Base-by-base conservation (phyloP, 2,888 invertebrate species). In the Buathra laborator region DNA sequence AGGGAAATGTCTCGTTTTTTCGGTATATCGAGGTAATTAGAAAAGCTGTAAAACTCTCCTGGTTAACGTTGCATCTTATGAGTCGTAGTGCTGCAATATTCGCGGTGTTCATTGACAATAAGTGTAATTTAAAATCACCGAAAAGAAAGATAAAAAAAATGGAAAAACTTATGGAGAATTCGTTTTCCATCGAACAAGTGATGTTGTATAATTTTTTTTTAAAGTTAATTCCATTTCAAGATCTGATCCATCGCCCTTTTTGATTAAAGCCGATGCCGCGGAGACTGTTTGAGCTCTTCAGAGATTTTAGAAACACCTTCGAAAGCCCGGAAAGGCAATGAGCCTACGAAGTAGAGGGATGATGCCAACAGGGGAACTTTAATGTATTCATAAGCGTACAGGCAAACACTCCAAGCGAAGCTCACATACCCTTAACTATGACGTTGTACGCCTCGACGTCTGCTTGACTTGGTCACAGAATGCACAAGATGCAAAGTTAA, bases 361-460 rank as follows among this genome's bases (percentile, higher is more conserved):
- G 87, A 82, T 83, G 83, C 46, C 84, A 84, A 85, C 88, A 86
- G 89, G 90, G 90, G 90, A 86, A 89, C 82, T 79, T 88, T 92
- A 93, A 93, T 93, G 79, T 92, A 93, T 93, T 91, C 92, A 89
- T 86, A 91, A 93, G 91, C 89, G 90, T 88, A 91, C 83, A 86
- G 88, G 91, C 88, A 92, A 93, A 92, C 92, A 93, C 93, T 93
- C 86, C 89, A 90, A 89, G 87, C 85, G 89, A 90, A 90, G 89
- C 88, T 85, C 89, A 87, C 88, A 90, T 88, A 87, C 88, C 89
- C 91, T 93, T 89, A 86, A 87, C 89, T 89, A 75, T 56, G 86
- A 84, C 83, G 84, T 87, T 87, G 86, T 86, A 83, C 80, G 82
- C 84, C 85, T 86, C 89, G 81, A 87, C 83, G 81, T 84, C 85